These are phyloP conservation scores for Cynaeus angustus DNA, from an alignment of 2,888 invertebrate species.

Conservation along the genomic window DNA sequence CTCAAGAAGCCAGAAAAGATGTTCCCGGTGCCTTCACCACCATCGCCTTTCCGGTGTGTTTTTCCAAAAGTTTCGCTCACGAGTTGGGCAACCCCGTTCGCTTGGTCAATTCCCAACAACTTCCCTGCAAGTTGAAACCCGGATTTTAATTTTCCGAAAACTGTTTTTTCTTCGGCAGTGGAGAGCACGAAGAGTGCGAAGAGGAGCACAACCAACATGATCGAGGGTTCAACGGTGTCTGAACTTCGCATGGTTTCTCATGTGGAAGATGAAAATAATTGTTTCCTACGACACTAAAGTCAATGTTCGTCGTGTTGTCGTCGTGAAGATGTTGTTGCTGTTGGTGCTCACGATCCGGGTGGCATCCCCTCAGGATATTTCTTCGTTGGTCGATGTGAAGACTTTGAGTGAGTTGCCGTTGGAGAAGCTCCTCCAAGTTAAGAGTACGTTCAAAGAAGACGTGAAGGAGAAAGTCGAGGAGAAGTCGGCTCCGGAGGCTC, in stretches of 20 bases:
- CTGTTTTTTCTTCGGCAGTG: slow-evolving; percentile 46
- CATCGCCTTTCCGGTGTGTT: slow-evolving; percentile 56
- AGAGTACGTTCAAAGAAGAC: slow-evolving; percentile 70
- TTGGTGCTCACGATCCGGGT: slow-evolving; percentile 1
- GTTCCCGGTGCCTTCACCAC: slow-evolving; percentile 64
- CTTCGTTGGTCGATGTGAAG: slow-evolving; percentile 67
- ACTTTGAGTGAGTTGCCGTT: slow-evolving; percentile 81
- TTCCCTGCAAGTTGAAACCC: slow-evolving; percentile 73
- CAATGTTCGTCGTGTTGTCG: slow-evolving; percentile 29
- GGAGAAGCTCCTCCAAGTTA: slow-evolving; percentile 79
- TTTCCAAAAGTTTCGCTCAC: slow-evolving; percentile 75
- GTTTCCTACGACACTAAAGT: slow-evolving; percentile 2
- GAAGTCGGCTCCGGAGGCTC: slow-evolving; percentile 60
- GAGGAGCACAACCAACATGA: slow-evolving; percentile 34
- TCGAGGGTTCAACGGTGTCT: slow-evolving; percentile 45
- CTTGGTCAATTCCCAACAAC: slow-evolving; percentile 71
- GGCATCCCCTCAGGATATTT: slow-evolving; percentile 60
- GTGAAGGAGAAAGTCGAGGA: slow-evolving; percentile 5
- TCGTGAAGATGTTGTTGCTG: slow-evolving; percentile 31
- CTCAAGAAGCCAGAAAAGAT: slow-evolving; percentile 77
- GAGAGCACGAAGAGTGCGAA: slow-evolving; percentile 27
- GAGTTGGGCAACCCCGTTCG: slow-evolving; percentile 77
- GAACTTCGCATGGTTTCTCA: slow-evolving; percentile 45
- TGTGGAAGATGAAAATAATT: slow-evolving; percentile 25
- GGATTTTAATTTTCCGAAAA: slow-evolving; percentile 71